A percentile compares a stretch with the other conserved stretches of the same genome.
phyloP scores from a whole-genome alignment of 2,113 vertebrate genomes.

The Meriones unguiculatus region DNA sequence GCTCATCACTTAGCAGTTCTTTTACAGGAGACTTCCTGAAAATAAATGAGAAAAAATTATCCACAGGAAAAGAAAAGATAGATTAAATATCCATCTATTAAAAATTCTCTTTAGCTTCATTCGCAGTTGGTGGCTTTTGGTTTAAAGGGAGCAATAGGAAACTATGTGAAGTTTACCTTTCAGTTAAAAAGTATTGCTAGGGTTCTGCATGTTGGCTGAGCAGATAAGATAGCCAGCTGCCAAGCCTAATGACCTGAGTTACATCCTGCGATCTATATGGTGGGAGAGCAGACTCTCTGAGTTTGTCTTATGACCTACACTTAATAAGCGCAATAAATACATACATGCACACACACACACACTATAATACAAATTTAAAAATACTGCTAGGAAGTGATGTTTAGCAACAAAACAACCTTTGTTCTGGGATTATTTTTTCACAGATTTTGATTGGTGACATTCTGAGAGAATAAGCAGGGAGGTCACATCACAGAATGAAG shows the following conservation, averaged over 20 bases:
- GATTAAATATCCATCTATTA: slow-evolving; percentile 61
- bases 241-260: background rate
- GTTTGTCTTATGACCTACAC: background rate
- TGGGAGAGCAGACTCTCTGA: background rate
- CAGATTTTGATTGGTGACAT: background rate
- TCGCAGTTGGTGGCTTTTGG: slow-evolving; percentile 46
- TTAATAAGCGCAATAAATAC: background rate
- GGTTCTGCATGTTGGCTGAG: background rate
- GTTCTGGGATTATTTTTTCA: background rate
- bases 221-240: background rate
- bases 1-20: slow-evolving; percentile 62
- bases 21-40: slow-evolving; percentile 61
- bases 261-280: background rate
- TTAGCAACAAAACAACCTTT: slow-evolving; percentile 30
- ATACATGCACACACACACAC: background rate
- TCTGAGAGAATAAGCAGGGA: background rate
- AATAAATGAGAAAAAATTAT: slow-evolving; percentile 70
- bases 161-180: slow-evolving; percentile 52
- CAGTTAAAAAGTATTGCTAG: slow-evolving; percentile 38
- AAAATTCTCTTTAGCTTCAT: slow-evolving; percentile 64
- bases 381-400: background rate
- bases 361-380: background rate
- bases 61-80: slow-evolving; percentile 43
- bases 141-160: slow-evolving; percentile 56
- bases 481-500: no score